Percentiles rank a stretch among this genome's conserved stretches.
These are phyloP conservation scores for Coptodon bakossiorum DNA, from an alignment of 2,113 vertebrate species.

Conservation along the genomic window DNA sequence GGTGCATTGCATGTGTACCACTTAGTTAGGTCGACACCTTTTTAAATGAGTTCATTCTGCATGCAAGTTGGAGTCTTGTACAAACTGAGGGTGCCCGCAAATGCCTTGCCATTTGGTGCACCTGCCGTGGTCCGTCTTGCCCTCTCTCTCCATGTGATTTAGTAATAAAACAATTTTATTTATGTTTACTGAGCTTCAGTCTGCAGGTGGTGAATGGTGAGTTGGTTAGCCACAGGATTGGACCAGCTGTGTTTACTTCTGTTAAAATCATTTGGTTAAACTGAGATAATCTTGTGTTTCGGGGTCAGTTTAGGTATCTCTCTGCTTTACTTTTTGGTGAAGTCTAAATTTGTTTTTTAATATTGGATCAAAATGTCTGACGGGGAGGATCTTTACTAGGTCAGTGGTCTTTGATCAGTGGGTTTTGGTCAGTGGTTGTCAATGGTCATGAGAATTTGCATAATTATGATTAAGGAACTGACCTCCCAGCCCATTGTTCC, in stretches of 20 bases:
- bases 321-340: background rate
- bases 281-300: background rate
- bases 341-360: background rate
- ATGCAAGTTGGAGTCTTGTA: background rate
- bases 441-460: background rate
- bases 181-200: background rate
- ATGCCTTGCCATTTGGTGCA: background rate
- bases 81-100: background rate
- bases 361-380: background rate
- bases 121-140: background rate
- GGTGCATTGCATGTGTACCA: background rate
- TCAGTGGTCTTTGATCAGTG: background rate
- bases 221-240: background rate
- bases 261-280: background rate
- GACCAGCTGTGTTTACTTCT: background rate
- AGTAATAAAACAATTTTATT: background rate
- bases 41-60: background rate
- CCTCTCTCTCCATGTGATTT: background rate
- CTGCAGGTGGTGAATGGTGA: background rate
- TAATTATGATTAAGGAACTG: accelerated
- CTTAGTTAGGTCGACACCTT: background rate
- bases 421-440: background rate
- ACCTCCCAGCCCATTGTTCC: background rate
- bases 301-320: background rate
- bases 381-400: background rate